Conservation (phyloP, 1,140 invertebrate genomes). For the Adelges cooleyi region DNA sequence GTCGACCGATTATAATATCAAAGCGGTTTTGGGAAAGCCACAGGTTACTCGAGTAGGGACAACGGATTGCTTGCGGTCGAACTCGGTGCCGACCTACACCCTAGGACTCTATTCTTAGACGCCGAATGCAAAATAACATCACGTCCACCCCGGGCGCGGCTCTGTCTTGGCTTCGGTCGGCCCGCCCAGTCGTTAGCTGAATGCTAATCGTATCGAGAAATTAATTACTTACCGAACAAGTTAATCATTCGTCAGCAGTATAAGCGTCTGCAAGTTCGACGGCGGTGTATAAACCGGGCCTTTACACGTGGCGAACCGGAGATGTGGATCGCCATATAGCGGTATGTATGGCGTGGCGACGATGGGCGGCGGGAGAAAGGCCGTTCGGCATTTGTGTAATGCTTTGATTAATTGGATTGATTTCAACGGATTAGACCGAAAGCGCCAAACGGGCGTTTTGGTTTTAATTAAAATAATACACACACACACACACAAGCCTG, state of each 20-base stretch:
- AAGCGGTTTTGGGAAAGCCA: no score
- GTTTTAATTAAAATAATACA: conserved; percentile 19
- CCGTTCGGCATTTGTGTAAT: not conserved
- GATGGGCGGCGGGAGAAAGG: not conserved
- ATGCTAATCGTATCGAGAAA: conserved; percentile 13
- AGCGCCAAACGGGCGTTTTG: no score
- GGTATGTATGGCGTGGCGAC: not conserved
- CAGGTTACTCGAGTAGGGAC: no score
- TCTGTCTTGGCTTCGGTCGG: not conserved
- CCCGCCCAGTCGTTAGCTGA: not conserved
- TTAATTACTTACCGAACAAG: conserved; percentile 19
- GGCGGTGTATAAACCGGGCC: not conserved
- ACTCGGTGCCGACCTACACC: not conserved
- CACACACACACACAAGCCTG: not conserved
- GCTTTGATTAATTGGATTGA: conserved; percentile 4
- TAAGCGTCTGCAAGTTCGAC: not conserved
- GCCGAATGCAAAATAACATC: not conserved
- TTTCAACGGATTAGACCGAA: not conserved
- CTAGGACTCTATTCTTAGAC: not conserved
- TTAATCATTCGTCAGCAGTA: conserved; percentile 7
- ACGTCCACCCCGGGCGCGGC: not conserved
- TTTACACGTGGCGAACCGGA: not conserved
- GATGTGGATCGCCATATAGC: not conserved
- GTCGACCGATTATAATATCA: no score
- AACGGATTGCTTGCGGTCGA: not conserved